phyloP scores from a whole-genome alignment of 2,113 vertebrate genomes.

The Puma concolor region DNA sequence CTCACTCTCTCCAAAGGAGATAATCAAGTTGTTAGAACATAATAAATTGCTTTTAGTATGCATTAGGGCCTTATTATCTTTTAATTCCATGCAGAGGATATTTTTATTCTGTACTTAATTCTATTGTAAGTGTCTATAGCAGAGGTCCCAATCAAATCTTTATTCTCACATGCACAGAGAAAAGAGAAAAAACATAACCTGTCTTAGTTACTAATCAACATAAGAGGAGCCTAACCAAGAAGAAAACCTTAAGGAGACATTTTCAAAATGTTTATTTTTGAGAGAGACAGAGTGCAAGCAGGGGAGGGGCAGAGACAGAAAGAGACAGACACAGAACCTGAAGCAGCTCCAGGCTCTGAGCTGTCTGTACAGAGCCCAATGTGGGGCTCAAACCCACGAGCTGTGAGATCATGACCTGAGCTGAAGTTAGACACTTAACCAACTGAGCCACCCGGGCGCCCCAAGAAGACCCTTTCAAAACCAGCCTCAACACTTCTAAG shows the following conservation, averaged over 20 bases:
- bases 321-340: too few species aligned
- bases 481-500: neutral
- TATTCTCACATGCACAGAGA: neutral
- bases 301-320: too few species aligned
- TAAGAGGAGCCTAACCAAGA: neutral
- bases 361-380: too few species aligned
- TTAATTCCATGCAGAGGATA: constrained; percentile 23
- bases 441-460: too few species aligned
- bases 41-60: constrained; percentile 47
- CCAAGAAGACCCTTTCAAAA: neutral
- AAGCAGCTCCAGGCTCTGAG: too few species aligned
- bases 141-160: constrained; percentile 31
- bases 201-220: neutral
- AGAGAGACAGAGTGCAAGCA: too few species aligned
- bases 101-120: constrained; percentile 48
- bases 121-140: constrained; percentile 19
- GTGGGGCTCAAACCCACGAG: too few species aligned
- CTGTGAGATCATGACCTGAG: too few species aligned
- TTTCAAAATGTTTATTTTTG: neutral
- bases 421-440: too few species aligned
- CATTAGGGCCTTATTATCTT: constrained; percentile 25
- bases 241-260: neutral
- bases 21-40: constrained; percentile 43
- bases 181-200: neutral
- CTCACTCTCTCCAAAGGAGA: neutral